Percentiles rank a stretch among this genome's conserved stretches.
Evolutionary conservation across 2,797 vertebrate species (phyloP).

Genomic region (Psittacula derbiana): DNA sequence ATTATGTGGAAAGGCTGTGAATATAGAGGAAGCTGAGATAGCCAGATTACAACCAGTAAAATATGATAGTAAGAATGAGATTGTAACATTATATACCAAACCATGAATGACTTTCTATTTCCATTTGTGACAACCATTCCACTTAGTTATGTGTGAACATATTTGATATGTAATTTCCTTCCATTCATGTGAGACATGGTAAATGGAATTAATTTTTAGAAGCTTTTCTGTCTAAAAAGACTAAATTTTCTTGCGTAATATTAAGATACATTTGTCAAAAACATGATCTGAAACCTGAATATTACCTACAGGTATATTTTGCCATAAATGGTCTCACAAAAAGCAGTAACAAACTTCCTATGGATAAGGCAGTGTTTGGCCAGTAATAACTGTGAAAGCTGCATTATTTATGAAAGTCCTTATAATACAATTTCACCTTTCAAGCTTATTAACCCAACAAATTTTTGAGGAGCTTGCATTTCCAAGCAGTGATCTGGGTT

Average conservation of each 20-base stretch:
- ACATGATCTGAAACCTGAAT: neutral
- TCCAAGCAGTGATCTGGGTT: neutral
- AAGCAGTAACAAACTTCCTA: neutral
- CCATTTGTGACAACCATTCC: neutral
- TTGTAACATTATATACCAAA: conserved; percentile 17
- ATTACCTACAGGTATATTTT: neutral
- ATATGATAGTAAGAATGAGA: neutral
- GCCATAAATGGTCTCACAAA: neutral
- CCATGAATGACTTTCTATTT: conserved; percentile 9
- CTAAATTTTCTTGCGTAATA: neutral
- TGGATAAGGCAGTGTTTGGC: neutral
- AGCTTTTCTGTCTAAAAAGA: neutral
- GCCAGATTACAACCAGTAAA: neutral
- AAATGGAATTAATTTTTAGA: neutral
- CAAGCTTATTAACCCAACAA: neutral
- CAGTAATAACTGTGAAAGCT: neutral
- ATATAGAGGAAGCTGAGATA: conserved; percentile 3
- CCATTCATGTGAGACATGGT: neutral
- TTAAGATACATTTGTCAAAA: neutral
- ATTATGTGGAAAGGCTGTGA: conserved; percentile 5
- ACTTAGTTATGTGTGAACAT: conserved; percentile 25
- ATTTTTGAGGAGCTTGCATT: neutral
- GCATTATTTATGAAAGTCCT: neutral
- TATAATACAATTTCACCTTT: neutral
- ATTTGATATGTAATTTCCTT: conserved; percentile 35